Conservation (phyloP, 2,888 invertebrate species). For the Nipponacmea schrenckii region DNA sequence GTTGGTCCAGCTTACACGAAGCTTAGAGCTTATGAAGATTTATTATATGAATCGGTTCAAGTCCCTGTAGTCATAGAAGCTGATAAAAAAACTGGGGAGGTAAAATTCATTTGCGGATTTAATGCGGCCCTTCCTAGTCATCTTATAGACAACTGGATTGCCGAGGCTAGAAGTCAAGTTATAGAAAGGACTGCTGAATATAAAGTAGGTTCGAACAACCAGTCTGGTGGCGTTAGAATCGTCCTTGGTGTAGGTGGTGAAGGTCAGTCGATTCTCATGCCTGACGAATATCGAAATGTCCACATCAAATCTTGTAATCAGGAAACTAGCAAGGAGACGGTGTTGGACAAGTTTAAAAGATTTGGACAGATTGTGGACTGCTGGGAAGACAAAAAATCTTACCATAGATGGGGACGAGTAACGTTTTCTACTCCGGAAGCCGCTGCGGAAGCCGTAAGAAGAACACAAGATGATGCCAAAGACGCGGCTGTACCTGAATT, state of each 20-base stretch:
- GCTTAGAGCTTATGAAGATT: slow-evolving; percentile 35
- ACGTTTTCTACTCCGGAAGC: slow-evolving; percentile 31
- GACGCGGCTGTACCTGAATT: slow-evolving; percentile 31
- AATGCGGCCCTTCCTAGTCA: background rate
- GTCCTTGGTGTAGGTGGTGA: slow-evolving; percentile 42
- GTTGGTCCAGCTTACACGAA: slow-evolving; percentile 45
- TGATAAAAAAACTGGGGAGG: slow-evolving; percentile 37
- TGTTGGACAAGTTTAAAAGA: slow-evolving; percentile 29
- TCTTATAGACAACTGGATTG: background rate
- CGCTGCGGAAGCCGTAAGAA: slow-evolving; percentile 29
- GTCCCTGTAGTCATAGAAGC: slow-evolving; percentile 43
- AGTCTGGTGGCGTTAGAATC: slow-evolving; percentile 33
- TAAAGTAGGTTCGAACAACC: slow-evolving; percentile 28
- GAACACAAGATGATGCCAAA: slow-evolving; percentile 29
- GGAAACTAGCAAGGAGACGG: slow-evolving; percentile 18
- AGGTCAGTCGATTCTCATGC: slow-evolving; percentile 41
- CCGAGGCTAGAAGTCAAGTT: slow-evolving; percentile 10
- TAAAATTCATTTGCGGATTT: slow-evolving; percentile 40
- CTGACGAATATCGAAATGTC: slow-evolving; percentile 42
- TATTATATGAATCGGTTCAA: slow-evolving; percentile 34
- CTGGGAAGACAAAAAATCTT: slow-evolving; percentile 23
- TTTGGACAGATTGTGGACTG: slow-evolving; percentile 39
- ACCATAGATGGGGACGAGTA: slow-evolving; percentile 45
- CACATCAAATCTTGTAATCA: slow-evolving; percentile 29
- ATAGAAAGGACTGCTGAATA: slow-evolving; percentile 17